Evolutionary conservation across 2,797 vertebrate species (phyloP), one percentile per base, ranked within the genome.

Genomic region (Aratinga solstitialis): DNA sequence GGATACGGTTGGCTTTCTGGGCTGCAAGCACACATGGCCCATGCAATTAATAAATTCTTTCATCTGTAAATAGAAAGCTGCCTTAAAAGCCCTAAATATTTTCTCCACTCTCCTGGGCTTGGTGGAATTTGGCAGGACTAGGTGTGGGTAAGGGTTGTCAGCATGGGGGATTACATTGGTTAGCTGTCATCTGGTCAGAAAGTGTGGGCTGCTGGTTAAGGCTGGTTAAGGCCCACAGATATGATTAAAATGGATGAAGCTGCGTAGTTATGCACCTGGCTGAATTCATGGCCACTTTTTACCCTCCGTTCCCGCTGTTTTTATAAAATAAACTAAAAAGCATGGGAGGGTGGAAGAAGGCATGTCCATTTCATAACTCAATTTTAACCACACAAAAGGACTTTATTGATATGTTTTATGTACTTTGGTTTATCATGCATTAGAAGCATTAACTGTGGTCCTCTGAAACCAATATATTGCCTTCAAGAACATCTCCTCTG

Each of bases 251-350:
- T 10, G 26, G 58, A 71, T 86, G 89, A 91, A 93, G 38, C 53
- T 58, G 30, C 30, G 10, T 42, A 91, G 61, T 59, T 91, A 72
- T 32, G 53, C 72, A 91, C 66, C 48, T 94, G 87, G 15, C 66
- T 87, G 78, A 89, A 96, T 86, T 94, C 79, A 76, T 84, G 89
- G 62, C 32, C 19, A 62, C 34, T 68, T 88, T 74, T 68, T 36
- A 78, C 50, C 32, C n/a, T 87, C 36, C 36, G 53, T 91, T 87
- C 29, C 53, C 15, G 40, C 26, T 50, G 19, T 48, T 95, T 83
- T 72, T 50, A 68, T 75, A 61, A 83, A 94, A 69, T 1, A 85
- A 14, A 36, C 30, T 54, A 48, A 72, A 78, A 92, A 93, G 8
- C 0, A 2, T 5, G 10, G 18, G 24, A 94, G 19, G 23, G 77